phyloP scores from a whole-genome alignment of 1,140 invertebrate species.

The Oryzaephilus surinamensis region DNA sequence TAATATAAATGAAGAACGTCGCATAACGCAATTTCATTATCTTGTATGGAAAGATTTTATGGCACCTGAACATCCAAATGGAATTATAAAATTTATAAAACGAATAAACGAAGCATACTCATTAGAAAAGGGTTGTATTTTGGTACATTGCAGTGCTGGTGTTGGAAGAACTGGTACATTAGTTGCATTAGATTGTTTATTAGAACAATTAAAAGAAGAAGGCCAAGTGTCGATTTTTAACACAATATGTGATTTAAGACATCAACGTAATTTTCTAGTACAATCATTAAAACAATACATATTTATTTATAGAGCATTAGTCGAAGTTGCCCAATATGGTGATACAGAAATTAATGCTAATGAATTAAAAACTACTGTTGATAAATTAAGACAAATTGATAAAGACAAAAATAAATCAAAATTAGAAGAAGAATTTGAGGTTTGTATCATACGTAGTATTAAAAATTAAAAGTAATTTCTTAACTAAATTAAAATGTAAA shows the following conservation, averaged over 20 bases:
- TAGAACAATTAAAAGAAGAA: slow-evolving; percentile 74
- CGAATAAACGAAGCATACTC: slow-evolving; percentile 81
- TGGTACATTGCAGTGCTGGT: slow-evolving; percentile 87
- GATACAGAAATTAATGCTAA: slow-evolving; percentile 76
- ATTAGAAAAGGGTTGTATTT: slow-evolving; percentile 67
- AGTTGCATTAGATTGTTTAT: slow-evolving; percentile 78
- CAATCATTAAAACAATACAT: slow-evolving; percentile 95
- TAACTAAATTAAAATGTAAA: too few relatives aligned
- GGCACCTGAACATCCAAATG: slow-evolving; percentile 83
- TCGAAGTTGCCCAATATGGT: slow-evolving; percentile 88
- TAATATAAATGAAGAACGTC: slow-evolving; percentile 54
- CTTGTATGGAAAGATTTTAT: slow-evolving; percentile 92
- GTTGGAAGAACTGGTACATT: slow-evolving; percentile 87
- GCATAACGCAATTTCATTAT: slow-evolving; percentile 88
- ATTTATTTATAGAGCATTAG: slow-evolving; percentile 89
- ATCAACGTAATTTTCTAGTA: slow-evolving; percentile 86
- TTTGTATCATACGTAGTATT: slow-evolving; percentile 27
- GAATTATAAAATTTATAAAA: slow-evolving; percentile 82
- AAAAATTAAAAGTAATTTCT: neutral
- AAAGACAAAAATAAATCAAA: slow-evolving; percentile 52
- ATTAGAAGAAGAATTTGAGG: slow-evolving; percentile 79
- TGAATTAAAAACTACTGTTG: slow-evolving; percentile 57
- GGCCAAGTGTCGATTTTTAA: slow-evolving; percentile 79
- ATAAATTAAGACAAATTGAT: slow-evolving; percentile 57
- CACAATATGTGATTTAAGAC: slow-evolving; percentile 77